Percentiles rank a stretch among this genome's conserved stretches.
phyloP scores from a whole-genome alignment of 2,113 vertebrate species.

The Phyllostomus hastatus region DNA sequence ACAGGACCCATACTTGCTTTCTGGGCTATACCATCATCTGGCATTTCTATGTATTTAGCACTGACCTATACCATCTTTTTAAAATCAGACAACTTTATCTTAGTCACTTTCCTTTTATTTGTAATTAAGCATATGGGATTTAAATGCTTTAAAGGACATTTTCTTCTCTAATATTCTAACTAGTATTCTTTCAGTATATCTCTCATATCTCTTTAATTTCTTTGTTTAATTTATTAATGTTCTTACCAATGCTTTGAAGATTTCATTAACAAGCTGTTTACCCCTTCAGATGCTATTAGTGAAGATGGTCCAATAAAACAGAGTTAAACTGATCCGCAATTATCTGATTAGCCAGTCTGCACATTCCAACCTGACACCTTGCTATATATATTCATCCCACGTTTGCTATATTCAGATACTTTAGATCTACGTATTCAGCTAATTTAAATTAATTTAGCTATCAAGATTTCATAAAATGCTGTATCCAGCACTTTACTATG shows the following conservation, averaged over 20 bases:
- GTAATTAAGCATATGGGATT: constrained; percentile 59
- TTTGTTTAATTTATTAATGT: constrained; percentile 71
- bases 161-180: constrained; percentile 39
- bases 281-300: constrained; percentile 66
- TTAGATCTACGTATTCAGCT: constrained; percentile 56
- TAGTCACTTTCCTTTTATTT: constrained; percentile 50
- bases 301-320: constrained; percentile 56
- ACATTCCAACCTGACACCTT: constrained; percentile 57
- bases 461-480: constrained; percentile 67
- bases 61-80: constrained; percentile 3
- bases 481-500: constrained; percentile 29
- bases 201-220: constrained; percentile 61
- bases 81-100: constrained; percentile 41
- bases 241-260: constrained; percentile 69
- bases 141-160: constrained; percentile 51
- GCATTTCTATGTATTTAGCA: neutral
- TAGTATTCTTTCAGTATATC: constrained; percentile 49
- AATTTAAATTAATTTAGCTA: constrained; percentile 74
- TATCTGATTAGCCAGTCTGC: constrained; percentile 63
- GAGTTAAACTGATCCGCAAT: constrained; percentile 54
- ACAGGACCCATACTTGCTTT: neutral
- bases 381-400: constrained; percentile 41
- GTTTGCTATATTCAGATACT: constrained; percentile 63
- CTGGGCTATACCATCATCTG: neutral
- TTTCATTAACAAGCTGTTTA: constrained; percentile 70